Evolutionary conservation across 2,113 vertebrate species (phyloP), one percentile per base, ranked within the genome.

Genomic region (Suricata suricatta): DNA sequence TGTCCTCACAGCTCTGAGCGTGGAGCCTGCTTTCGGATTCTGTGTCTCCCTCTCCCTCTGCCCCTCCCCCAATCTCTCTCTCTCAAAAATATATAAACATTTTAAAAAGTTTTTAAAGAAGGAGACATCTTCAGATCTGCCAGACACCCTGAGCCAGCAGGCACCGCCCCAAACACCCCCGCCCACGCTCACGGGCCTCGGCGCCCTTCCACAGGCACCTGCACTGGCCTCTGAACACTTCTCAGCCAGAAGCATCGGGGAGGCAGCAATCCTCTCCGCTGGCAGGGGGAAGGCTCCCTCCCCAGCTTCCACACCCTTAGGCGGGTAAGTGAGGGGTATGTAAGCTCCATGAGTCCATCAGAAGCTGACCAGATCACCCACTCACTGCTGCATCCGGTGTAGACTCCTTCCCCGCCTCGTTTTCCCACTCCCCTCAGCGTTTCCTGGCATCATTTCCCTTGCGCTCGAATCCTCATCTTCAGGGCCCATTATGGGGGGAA

Each of bases 171-270:
- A 13, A 60, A 3, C 69, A 31, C 27, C 12, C 33, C 64, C 27
- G 7, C 33, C 64, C 35, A 8, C 3, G 2, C 54, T 19, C 50
- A 7, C 2, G 29, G 47, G 21, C 35, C 31, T 3, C 0, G 0
- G n/a, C 3, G 33, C 19, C n/a, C 33, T 3, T 5, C 38, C 27
- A n/a, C 17, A 14, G 4, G 21, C 50, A 35, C 5, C 33, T 81
- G 2, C 16, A 3, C 27, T 33, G 12, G 11, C 29, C 50, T 35
- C 10, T 4, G 16, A 41, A 57, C 13, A 5, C 83, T 54, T 66
- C 31, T 44, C 68, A 52, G 44, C 29, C 23, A 0, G 2, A 54
- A 35, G 13, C 33, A 29, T 47, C 44, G 7, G 21, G 0, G 35
- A 60, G 31, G 21, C 64, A 17, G 52, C 76, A 71, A 31, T 13